Evolutionary conservation across 2,113 vertebrate genomes (phyloP).

Genomic region (Tragelaphus scriptus): DNA sequence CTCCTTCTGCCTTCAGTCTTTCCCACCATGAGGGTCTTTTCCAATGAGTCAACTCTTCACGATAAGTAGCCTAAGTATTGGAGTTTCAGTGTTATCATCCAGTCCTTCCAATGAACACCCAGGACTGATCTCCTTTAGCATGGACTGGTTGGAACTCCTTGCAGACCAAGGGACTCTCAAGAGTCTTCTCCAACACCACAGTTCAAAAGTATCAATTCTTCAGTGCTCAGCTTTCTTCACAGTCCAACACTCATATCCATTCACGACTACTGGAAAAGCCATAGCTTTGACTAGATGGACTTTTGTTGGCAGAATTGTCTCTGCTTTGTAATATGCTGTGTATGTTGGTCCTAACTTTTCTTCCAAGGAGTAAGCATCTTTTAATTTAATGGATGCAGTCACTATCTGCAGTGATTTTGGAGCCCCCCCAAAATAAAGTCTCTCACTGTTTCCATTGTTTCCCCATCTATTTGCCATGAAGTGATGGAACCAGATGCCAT

Average conservation of each 20-base stretch:
- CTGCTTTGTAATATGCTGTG: background rate
- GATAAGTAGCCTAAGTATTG: background rate
- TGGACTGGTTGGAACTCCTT: background rate
- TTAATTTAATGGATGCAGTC: background rate
- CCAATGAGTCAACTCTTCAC: background rate
- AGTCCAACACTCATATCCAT: background rate
- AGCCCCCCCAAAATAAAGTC: rapidly evolving
- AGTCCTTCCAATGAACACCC: background rate
- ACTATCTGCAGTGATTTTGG: background rate
- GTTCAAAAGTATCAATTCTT: background rate
- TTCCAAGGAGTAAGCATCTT: background rate
- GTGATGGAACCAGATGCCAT: background rate
- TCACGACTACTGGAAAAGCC: background rate
- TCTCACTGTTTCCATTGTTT: background rate
- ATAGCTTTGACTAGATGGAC: background rate
- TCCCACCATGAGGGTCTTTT: background rate
- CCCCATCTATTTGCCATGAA: background rate
- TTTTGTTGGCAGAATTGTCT: background rate
- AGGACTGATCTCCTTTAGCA: background rate
- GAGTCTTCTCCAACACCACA: background rate
- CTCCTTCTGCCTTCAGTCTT: background rate
- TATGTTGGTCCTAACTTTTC: background rate
- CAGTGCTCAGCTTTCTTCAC: background rate
- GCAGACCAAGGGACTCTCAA: background rate
- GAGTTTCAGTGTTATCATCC: background rate